Conservation (phyloP, 1,140 invertebrate species). For the Tyrophagus putrescentiae region DNA sequence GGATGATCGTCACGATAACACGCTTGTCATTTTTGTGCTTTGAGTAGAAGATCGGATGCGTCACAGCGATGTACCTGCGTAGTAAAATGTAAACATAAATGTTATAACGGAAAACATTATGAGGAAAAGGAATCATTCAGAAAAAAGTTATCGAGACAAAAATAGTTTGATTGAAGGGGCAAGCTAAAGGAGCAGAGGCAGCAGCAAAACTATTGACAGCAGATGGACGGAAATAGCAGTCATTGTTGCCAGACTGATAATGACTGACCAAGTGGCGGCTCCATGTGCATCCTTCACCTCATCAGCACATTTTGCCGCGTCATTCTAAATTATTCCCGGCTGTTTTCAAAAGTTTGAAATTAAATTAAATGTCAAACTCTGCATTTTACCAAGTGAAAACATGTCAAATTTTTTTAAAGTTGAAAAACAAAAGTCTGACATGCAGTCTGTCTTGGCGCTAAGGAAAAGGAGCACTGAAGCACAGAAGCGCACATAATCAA, state of each 20-base stretch:
- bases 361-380: neutral
- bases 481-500: neutral
- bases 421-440: neutral
- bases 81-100: neutral
- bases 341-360: neutral
- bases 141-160: neutral
- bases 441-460: no score
- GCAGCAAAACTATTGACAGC: no score
- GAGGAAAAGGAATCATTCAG: neutral
- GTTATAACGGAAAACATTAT: neutral
- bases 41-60: conserved; percentile 94
- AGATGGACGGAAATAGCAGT: no score
- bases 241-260: no score
- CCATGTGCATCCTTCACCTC: no score
- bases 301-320: neutral
- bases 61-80: conserved; percentile 92
- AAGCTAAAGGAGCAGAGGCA: no score
- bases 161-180: neutral
- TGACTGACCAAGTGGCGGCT: no score
- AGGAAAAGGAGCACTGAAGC: no score
- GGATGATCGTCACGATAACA: conserved; percentile 82
- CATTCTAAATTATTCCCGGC: neutral
- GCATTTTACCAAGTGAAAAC: neutral
- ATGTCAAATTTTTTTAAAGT: neutral
- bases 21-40: conserved; percentile 93